phyloP scores from a whole-genome alignment of 1,140 invertebrate species.

The Probaryconus sp. region DNA sequence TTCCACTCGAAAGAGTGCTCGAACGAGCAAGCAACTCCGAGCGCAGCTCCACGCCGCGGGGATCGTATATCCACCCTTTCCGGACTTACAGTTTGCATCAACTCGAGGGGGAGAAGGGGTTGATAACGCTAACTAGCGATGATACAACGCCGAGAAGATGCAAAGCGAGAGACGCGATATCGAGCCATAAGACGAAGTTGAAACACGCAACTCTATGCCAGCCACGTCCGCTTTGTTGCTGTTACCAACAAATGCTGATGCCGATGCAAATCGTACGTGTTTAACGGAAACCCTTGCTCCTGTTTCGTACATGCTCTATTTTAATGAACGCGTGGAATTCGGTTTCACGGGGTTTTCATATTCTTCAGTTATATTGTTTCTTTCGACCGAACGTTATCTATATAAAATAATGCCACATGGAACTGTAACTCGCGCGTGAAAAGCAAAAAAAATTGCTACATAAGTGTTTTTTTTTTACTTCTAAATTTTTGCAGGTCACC shows the following conservation, averaged over 20 bases:
- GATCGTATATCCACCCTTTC: constrained; percentile 37
- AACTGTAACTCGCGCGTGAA: too few species aligned
- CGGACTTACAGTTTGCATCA: constrained; percentile 19
- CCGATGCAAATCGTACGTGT: constrained; percentile 22
- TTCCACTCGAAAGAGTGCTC: constrained; percentile 47
- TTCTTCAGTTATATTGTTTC: too few species aligned
- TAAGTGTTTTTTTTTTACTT: too few species aligned
- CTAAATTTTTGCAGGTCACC: too few species aligned
- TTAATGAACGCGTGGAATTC: too few species aligned
- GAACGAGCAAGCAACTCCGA: constrained; percentile 53
- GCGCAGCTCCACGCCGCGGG: constrained; percentile 16
- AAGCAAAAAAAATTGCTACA: too few species aligned
- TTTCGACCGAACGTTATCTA: too few species aligned
- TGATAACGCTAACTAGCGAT: constrained; percentile 38
- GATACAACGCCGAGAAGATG: constrained; percentile 38
- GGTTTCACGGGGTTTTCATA: too few species aligned
- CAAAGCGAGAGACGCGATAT: constrained; percentile 19
- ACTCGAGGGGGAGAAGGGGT: too few species aligned
- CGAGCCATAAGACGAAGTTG: constrained; percentile 2
- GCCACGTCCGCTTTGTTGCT: constrained; percentile 18
- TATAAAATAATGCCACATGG: too few species aligned
- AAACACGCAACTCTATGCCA: constrained; percentile 23
- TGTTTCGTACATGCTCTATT: too few species aligned
- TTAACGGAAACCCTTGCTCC: constrained; percentile 3
- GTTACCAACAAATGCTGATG: constrained; percentile 1